Conservation (phyloP, 2,113 vertebrate species). For the Syrrhaptes paradoxus region DNA sequence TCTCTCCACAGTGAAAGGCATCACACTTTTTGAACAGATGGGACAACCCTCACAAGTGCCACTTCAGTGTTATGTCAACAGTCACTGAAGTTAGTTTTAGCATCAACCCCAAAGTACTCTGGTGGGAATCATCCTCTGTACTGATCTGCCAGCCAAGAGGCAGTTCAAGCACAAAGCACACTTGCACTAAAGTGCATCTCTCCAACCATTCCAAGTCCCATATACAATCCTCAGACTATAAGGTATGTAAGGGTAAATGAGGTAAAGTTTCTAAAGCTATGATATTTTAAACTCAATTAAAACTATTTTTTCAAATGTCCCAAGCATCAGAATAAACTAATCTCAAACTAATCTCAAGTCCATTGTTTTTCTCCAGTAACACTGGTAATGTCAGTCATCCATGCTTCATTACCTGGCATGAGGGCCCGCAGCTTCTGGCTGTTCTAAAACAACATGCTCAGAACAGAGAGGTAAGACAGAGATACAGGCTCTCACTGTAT, state of each 20-base stretch:
- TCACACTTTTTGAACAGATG: neutral
- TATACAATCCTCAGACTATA: neutral
- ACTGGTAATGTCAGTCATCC: neutral
- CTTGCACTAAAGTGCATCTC: neutral
- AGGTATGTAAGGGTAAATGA: neutral
- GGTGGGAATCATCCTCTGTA: neutral
- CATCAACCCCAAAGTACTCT: neutral
- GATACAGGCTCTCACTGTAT: neutral
- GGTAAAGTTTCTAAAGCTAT: neutral
- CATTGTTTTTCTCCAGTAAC: neutral
- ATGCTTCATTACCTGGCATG: neutral
- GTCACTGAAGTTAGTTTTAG: neutral
- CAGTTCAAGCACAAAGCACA: neutral
- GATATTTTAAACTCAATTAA: neutral
- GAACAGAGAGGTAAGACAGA: neutral
- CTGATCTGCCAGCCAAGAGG: neutral
- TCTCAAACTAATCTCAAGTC: neutral
- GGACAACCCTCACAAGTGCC: neutral
- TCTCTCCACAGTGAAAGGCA: neutral
- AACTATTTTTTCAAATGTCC: neutral
- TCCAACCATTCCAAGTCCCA: neutral
- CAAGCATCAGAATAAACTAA: neutral
- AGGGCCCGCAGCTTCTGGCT: neutral
- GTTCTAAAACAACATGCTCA: neutral
- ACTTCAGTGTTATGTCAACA: neutral